phyloP scores from a whole-genome alignment of 1,140 invertebrate genomes.

The Diabrotica virgifera region DNA sequence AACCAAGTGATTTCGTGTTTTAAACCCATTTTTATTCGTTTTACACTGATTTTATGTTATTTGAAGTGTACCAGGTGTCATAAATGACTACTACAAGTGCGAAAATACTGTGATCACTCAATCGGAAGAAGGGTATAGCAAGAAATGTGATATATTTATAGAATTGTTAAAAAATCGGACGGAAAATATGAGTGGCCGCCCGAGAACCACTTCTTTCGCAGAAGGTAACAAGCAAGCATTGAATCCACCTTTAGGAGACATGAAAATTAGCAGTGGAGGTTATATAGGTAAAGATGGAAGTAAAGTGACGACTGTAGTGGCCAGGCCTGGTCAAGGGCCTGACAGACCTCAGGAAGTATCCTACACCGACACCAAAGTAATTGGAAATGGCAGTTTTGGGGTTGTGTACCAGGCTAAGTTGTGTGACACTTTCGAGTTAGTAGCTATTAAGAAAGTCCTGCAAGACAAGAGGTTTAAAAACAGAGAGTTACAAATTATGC shows the following conservation, averaged over 20 bases:
- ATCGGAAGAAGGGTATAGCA: not conserved
- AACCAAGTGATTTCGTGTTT: not conserved
- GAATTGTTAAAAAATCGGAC: not conserved
- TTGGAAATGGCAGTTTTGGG: conserved; percentile 99
- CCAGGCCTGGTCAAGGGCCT: conserved; percentile 89
- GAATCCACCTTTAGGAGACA: not conserved
- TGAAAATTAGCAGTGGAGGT: conserved; percentile 23
- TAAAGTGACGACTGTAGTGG: conserved; percentile 94
- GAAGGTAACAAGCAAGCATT: not conserved
- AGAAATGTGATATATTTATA: not conserved
- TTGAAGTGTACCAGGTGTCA: not conserved
- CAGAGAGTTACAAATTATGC: conserved; percentile 99
- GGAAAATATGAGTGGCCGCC: not conserved
- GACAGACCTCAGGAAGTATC: conserved; percentile 93
- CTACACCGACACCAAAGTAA: conserved; percentile 97
- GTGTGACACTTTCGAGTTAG: conserved; percentile 91
- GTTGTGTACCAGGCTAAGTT: conserved; percentile 98
- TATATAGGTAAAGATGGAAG: conserved; percentile 82
- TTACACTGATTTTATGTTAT: not conserved
- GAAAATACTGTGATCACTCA: not conserved
- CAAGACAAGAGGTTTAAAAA: conserved; percentile 99
- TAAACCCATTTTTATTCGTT: not conserved
- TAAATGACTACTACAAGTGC: not conserved
- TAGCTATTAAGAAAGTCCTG: conserved; percentile 99
- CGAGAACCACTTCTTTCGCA: not conserved